Evolutionary conservation across 2,113 vertebrate species (phyloP).

Genomic region (Maccullochella peelii): DNA sequence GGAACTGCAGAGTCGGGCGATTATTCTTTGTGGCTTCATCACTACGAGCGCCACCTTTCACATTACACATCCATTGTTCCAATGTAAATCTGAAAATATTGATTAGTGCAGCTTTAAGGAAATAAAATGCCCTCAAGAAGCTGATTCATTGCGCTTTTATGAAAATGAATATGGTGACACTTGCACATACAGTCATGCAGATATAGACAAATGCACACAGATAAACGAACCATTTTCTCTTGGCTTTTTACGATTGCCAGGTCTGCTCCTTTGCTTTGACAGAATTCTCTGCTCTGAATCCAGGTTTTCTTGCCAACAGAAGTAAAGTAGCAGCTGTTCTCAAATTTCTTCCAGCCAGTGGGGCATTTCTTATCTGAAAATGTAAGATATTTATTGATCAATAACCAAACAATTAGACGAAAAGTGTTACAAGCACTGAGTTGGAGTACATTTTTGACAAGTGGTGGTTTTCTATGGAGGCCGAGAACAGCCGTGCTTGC

Average conservation of each 20-base stretch:
- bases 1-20: background rate
- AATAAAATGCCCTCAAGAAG: background rate
- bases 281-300: slow-evolving; percentile 48
- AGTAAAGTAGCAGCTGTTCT: slow-evolving; percentile 67
- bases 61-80: background rate
- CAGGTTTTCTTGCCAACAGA: slow-evolving; percentile 58
- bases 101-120: background rate
- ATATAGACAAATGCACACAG: background rate
- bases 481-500: too few species aligned
- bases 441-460: background rate
- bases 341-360: slow-evolving; percentile 55
- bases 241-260: slow-evolving; percentile 60
- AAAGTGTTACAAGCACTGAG: background rate
- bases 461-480: background rate
- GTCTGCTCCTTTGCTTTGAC: slow-evolving; percentile 60
- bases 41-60: background rate
- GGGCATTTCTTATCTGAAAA: slow-evolving; percentile 59
- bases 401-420: background rate
- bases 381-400: background rate
- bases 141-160: background rate
- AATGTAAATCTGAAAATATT: background rate
- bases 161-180: background rate
- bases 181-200: background rate
- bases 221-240: slow-evolving; percentile 70
- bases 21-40: background rate